These are phyloP conservation scores for Ptilodon capucinus DNA, from an alignment of 2,888 invertebrate genomes.

Conservation along the genomic window DNA sequence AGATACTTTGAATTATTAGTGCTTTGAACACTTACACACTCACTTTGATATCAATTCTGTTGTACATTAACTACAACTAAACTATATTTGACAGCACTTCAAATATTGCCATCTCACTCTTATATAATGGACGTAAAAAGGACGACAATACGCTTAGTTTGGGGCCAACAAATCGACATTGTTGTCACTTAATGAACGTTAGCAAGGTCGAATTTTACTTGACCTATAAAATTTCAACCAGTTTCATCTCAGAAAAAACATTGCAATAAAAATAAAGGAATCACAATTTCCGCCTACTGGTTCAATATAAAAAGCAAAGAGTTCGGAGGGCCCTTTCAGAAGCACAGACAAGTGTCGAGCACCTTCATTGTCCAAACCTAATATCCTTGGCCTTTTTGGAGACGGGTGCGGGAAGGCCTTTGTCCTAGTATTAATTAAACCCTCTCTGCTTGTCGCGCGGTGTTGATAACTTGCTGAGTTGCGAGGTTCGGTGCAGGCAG, in stretches of 20 bases:
- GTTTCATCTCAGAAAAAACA: background rate
- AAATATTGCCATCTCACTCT: too few species aligned
- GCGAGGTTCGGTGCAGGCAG: constrained; percentile 9
- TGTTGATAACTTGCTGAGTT: constrained; percentile 31
- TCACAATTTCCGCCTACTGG: background rate
- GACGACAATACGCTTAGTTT: too few species aligned
- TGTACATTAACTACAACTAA: too few species aligned
- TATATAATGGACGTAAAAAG: too few species aligned
- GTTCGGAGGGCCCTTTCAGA: background rate
- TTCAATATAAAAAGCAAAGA: background rate
- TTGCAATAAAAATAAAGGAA: background rate
- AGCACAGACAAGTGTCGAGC: constrained; percentile 12
- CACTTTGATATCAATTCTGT: too few species aligned
- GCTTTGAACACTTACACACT: too few species aligned
- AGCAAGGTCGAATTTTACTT: too few species aligned
- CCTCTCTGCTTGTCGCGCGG: constrained; percentile 37
- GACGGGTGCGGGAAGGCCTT: constrained; percentile 41
- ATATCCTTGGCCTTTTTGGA: constrained; percentile 44
- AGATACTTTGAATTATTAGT: too few species aligned
- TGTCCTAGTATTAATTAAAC: constrained; percentile 54
- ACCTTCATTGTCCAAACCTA: constrained; percentile 44
- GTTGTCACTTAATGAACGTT: too few species aligned
- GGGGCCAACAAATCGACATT: too few species aligned
- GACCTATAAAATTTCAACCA: too few species aligned
- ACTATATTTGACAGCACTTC: too few species aligned